phyloP scores from a whole-genome alignment of 1,140 invertebrate species.

The Lepeophtheirus salmonis region DNA sequence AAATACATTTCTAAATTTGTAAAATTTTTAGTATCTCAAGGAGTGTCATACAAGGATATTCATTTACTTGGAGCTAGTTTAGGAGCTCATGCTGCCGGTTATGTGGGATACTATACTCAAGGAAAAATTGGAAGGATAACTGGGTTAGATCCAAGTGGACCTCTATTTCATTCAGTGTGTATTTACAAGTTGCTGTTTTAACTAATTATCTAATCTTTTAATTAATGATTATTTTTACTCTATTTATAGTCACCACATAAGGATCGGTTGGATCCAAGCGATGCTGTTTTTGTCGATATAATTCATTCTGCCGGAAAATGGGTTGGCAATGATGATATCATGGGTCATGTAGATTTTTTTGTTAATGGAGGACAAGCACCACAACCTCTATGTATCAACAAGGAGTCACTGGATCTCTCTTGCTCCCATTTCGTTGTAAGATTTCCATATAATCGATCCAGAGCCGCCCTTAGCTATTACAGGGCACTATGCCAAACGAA shows the following conservation, averaged over 20 bases:
- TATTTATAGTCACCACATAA: neutral
- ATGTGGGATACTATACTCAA: neutral
- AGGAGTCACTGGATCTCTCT: conserved; percentile 6
- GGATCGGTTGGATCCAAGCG: conserved; percentile 48
- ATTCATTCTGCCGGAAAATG: conserved; percentile 46
- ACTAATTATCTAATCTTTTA: conserved; percentile 1
- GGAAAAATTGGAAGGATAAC: conserved; percentile 1
- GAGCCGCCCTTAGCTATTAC: no score
- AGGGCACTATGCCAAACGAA: no score
- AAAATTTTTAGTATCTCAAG: neutral
- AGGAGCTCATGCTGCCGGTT: conserved; percentile 11
- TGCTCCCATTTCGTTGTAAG: conserved; percentile 14
- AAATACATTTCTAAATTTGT: neutral
- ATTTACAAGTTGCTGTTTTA: no score
- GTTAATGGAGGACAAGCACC: conserved; percentile 54
- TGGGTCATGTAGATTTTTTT: conserved; percentile 70
- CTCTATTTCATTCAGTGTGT: conserved; percentile 6
- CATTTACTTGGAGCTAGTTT: conserved; percentile 13
- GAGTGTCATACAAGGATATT: conserved; percentile 1
- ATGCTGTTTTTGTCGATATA: conserved; percentile 79
- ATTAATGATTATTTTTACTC: neutral
- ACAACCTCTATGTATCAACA: conserved; percentile 7
- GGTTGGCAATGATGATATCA: conserved; percentile 28
- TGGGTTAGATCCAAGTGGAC: conserved; percentile 11
- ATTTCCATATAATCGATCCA: no score